These are phyloP conservation scores for Vesta saturnalis DNA, from an alignment of 2,888 invertebrate species.

Conservation along the genomic window DNA sequence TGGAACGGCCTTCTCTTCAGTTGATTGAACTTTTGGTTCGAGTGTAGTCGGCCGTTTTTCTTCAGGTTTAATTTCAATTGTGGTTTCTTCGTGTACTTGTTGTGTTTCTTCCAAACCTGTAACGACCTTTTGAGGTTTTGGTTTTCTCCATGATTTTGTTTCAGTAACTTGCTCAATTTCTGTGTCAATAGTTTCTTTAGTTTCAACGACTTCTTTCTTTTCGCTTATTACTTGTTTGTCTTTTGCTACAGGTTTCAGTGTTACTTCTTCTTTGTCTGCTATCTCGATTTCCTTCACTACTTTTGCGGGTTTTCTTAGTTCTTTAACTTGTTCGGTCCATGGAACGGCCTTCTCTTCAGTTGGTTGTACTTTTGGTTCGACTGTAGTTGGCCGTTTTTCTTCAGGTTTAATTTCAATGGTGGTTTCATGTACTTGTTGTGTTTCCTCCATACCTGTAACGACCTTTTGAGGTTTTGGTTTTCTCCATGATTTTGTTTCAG, in stretches of 20 bases:
- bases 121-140: slow-evolving; percentile 51
- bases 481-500: slow-evolving; percentile 38
- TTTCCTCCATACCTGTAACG: slow-evolving; percentile 32
- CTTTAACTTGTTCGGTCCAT: slow-evolving; percentile 58
- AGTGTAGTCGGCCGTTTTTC: neutral
- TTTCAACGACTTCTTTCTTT: slow-evolving; percentile 34
- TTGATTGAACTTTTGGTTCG: slow-evolving; percentile 3
- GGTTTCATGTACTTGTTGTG: slow-evolving; percentile 17
- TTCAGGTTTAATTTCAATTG: neutral
- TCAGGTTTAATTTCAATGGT: neutral
- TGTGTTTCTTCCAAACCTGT: neutral
- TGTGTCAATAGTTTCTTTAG: slow-evolving; percentile 39
- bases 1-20: slow-evolving; percentile 50
- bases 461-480: slow-evolving; percentile 42
- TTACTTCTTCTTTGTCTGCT: slow-evolving; percentile 47
- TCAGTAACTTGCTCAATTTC: slow-evolving; percentile 34
- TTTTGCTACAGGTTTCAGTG: slow-evolving; percentile 31
- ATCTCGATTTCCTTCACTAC: slow-evolving; percentile 57
- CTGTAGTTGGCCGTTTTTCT: slow-evolving; percentile 62
- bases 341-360: slow-evolving; percentile 15
- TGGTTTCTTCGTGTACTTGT: neutral
- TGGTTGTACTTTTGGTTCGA: slow-evolving; percentile 20
- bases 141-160: slow-evolving; percentile 43
- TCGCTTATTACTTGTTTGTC: slow-evolving; percentile 37
- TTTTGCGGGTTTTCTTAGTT: slow-evolving; percentile 62